phyloP scores from a whole-genome alignment of 2,888 invertebrate genomes.

The Acronicta leporina region DNA sequence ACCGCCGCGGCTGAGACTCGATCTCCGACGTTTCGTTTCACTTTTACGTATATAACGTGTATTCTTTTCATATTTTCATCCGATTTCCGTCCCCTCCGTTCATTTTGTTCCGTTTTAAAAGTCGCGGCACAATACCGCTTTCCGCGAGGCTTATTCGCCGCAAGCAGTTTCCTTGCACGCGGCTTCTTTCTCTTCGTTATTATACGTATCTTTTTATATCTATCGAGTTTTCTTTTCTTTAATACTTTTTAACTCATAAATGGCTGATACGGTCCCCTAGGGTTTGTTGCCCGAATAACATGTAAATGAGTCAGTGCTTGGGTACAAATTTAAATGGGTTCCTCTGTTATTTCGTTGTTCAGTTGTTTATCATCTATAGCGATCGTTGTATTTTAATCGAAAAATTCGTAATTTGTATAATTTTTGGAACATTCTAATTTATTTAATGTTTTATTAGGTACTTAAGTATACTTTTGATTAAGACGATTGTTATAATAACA shows the following conservation, averaged over 20 bases:
- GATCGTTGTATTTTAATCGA: slow-evolving; percentile 60
- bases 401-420: slow-evolving; percentile 58
- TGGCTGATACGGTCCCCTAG: slow-evolving; percentile 87
- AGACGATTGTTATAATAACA: slow-evolving; percentile 46
- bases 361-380: slow-evolving; percentile 60
- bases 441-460: slow-evolving; percentile 51
- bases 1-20: slow-evolving; percentile 85
- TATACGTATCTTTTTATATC: slow-evolving; percentile 85
- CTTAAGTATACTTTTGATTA: slow-evolving; percentile 43
- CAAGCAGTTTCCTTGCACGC: slow-evolving; percentile 86
- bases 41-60: slow-evolving; percentile 85
- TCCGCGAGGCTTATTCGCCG: slow-evolving; percentile 86
- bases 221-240: slow-evolving; percentile 87
- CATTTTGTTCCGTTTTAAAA: slow-evolving; percentile 87
- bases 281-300: slow-evolving; percentile 87
- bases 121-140: slow-evolving; percentile 87
- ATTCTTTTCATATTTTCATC: slow-evolving; percentile 89
- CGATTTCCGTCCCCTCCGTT: slow-evolving; percentile 88
- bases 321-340: slow-evolving; percentile 81
- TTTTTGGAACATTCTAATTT: slow-evolving; percentile 55
- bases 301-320: slow-evolving; percentile 84
- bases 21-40: slow-evolving; percentile 88
- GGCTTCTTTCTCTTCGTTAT: slow-evolving; percentile 85
- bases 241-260: slow-evolving; percentile 88
- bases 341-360: slow-evolving; percentile 71